Conservation (phyloP, 1,140 invertebrate species). For the Macrostomum lignano region DNA sequence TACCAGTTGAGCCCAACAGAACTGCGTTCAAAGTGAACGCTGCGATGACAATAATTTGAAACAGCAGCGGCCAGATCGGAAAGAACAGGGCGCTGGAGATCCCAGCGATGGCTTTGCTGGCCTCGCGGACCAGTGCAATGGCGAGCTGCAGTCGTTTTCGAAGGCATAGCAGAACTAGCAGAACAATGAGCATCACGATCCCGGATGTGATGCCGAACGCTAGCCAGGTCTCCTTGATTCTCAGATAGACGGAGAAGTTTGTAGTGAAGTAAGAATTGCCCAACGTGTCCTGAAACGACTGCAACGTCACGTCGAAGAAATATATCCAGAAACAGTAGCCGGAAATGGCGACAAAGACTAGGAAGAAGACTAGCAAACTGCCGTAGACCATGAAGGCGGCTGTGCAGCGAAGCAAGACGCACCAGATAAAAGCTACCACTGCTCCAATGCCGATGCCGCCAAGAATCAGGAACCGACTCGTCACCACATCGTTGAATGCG, state of each 20-base stretch:
- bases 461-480: conserved; percentile 8
- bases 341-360: conserved; percentile 33
- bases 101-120: no score
- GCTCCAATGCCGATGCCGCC: conserved; percentile 37
- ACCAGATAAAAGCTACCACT: conserved; percentile 51
- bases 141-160: no score
- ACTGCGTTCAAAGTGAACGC: background rate
- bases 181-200: conserved; percentile 8
- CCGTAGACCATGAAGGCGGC: conserved; percentile 57
- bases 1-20: background rate
- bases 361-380: conserved; percentile 42
- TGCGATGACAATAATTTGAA: background rate
- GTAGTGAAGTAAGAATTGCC: background rate
- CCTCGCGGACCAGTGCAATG: no score
- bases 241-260: background rate
- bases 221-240: conserved; percentile 4
- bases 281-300: background rate
- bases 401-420: conserved; percentile 54
- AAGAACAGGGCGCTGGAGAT: background rate
- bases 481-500: background rate
- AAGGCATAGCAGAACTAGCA: no score
- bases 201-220: conserved; percentile 4
- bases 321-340: background rate
- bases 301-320: background rate
- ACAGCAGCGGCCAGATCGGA: background rate